These are phyloP conservation scores for Trichopria drosophilae DNA, from an alignment of 2,888 invertebrate genomes.

Conservation along the genomic window DNA sequence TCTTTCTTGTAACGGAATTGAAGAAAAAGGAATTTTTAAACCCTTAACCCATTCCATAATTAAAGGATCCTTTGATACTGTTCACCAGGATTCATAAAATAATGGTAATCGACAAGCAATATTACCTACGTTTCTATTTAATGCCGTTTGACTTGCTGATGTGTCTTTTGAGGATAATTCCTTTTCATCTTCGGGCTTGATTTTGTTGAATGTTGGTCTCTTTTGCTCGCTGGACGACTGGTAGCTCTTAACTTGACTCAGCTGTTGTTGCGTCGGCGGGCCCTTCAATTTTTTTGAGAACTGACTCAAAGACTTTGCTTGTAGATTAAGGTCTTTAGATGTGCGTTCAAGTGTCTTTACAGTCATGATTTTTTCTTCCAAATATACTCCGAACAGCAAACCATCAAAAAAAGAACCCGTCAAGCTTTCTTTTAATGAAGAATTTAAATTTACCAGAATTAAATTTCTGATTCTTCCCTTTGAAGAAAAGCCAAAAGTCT, in stretches of 20 bases:
- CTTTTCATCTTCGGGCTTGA: slow-evolving; percentile 3
- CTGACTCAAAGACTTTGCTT: not conserved
- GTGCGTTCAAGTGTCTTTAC: too few relatives aligned
- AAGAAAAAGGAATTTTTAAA: not conserved
- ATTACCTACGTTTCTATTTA: slow-evolving; percentile 13
- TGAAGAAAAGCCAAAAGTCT: too few relatives aligned
- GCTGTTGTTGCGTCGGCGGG: too few relatives aligned
- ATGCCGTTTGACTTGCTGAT: slow-evolving; percentile 14
- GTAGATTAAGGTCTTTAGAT: too few relatives aligned
- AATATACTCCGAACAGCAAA: too few relatives aligned
- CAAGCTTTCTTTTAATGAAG: too few relatives aligned
- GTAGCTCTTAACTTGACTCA: too few relatives aligned
- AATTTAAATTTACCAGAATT: too few relatives aligned
- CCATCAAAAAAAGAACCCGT: too few relatives aligned
- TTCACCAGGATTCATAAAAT: slow-evolving; percentile 17
- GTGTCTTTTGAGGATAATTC: slow-evolving; percentile 2
- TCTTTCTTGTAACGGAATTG: not conserved
- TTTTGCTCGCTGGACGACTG: slow-evolving; percentile 10
- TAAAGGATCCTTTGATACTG: slow-evolving; percentile 23
- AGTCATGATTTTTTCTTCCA: too few relatives aligned
- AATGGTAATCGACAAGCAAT: slow-evolving; percentile 24
- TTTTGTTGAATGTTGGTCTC: not conserved
- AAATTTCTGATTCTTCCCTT: too few relatives aligned
- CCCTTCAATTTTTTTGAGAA: slow-evolving; percentile 34
- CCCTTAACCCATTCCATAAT: slow-evolving; percentile 28